A percentile compares a stretch with the other conserved stretches of the same genome.
phyloP scores from a whole-genome alignment of 1,140 invertebrate species.

The Danaus melanippus region DNA sequence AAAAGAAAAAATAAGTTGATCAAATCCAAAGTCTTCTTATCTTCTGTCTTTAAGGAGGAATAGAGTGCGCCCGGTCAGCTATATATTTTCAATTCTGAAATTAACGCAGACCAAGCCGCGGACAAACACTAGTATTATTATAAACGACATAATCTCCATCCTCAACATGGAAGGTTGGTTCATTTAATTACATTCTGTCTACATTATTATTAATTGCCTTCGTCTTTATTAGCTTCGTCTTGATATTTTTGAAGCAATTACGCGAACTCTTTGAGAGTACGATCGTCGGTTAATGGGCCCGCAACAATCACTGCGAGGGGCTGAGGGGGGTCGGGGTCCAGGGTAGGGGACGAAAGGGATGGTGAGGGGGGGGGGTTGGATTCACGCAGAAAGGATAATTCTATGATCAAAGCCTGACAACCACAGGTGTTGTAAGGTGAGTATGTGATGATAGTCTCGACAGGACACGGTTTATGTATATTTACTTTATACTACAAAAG shows the following conservation, averaged over 20 bases:
- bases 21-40: too few relatives aligned
- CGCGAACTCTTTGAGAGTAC: constrained; percentile 27
- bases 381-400: constrained; percentile 43
- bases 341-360: not conserved
- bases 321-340: not conserved
- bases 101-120: too few relatives aligned
- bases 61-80: too few relatives aligned
- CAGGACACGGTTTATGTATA: too few relatives aligned
- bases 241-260: constrained; percentile 28
- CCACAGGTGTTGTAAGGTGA: constrained; percentile 34
- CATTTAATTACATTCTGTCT: too few relatives aligned
- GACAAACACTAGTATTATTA: too few relatives aligned
- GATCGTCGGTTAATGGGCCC: constrained; percentile 35
- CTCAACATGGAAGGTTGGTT: too few relatives aligned
- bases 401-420: constrained; percentile 52
- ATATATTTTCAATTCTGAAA: too few relatives aligned
- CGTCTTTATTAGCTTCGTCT: constrained; percentile 13
- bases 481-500: too few relatives aligned
- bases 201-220: constrained; percentile 4
- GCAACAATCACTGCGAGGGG: constrained; percentile 30
- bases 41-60: too few relatives aligned
- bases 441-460: constrained; percentile 6
- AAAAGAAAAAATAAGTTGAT: too few relatives aligned
- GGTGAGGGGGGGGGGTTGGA: constrained; percentile 4
- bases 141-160: not conserved